Evolutionary conservation across 2,113 vertebrate species (phyloP).

Genomic region (Arizona elegans): DNA sequence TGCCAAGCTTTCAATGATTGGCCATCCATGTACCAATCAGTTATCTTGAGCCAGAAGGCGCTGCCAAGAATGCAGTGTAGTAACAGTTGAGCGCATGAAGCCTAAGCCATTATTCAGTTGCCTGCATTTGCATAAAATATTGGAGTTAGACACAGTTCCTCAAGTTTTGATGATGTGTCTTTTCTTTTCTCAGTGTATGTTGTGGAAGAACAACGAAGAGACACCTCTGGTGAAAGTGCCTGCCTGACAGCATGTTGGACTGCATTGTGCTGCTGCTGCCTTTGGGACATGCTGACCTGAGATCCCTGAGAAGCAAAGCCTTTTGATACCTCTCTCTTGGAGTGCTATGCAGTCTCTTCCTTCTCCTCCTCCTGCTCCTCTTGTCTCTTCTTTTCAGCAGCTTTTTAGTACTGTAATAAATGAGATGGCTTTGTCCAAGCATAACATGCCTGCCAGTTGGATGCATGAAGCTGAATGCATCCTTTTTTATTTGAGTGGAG

Average conservation of each 20-base stretch:
- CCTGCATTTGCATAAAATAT: not conserved
- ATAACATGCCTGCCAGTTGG: slow-evolving; percentile 54
- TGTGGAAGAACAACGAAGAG: slow-evolving; percentile 87
- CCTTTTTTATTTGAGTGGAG: slow-evolving; percentile 70
- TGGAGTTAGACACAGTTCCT: not conserved
- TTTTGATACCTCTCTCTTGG: slow-evolving; percentile 29
- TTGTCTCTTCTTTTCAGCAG: slow-evolving; percentile 38
- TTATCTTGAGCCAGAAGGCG: not conserved
- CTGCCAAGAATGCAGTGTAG: not conserved
- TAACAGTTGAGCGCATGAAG: not conserved
- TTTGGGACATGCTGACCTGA: slow-evolving; percentile 97
- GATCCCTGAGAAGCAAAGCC: not conserved
- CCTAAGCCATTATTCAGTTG: not conserved
- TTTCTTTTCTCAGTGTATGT: slow-evolving; percentile 80
- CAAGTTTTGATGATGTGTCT: not conserved
- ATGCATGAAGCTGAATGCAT: slow-evolving; percentile 56
- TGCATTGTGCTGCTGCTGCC: slow-evolving; percentile 94
- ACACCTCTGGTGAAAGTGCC: slow-evolving; percentile 78
- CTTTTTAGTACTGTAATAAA: slow-evolving; percentile 70
- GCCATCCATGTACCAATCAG: accelerated
- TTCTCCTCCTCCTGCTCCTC: slow-evolving; percentile 43
- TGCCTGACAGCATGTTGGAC: slow-evolving; percentile 96
- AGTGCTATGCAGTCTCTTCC: slow-evolving; percentile 53
- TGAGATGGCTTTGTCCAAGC: slow-evolving; percentile 69
- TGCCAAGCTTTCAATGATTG: not conserved